Base-by-base conservation (phyloP, 1,140 invertebrate genomes). In the Drosophila takahashii region DNA sequence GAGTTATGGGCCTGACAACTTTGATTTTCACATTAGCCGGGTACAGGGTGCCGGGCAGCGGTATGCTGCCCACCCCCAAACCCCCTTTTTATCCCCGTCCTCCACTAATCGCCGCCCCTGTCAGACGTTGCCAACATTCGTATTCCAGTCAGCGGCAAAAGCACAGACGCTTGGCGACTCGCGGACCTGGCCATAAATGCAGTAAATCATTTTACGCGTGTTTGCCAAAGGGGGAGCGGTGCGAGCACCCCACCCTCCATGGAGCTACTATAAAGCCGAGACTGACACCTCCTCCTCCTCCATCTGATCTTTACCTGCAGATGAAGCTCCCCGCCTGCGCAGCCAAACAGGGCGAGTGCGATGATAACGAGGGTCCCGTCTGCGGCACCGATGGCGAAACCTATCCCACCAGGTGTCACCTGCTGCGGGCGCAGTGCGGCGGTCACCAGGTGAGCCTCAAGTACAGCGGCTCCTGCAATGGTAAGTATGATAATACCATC, bases 341-440 rank as follows among this genome's bases (percentile, higher is more conserved):
- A 27, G 87, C 90, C 58, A 92, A 90, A 61, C 76, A 75, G 44
- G 90, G 90, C 27, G 87, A 92, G 71, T 92, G 92, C 73, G 91
- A 92, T 66, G 90, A 87, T 58, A 86, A 76, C 45, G 90, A 89
- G 87, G 91, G 92, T 54, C 93, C 95, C 8, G 95, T 97, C 32
- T 98, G 97, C 86, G 97, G 96, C 61, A 96, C 96, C 22, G 96
- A 98, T 87, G 95, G 95, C 9, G 92, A 95, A 52, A 97, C 96
- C 39, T 98, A 97, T 93, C 93, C 95, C 11, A 96, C 95, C 61
- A 93, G 95, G 65, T 98, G 97, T 92, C 95, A 96, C 58, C 93
- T 97, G 51, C 93, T 96, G 79, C 94, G 95, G 69, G 95, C 94
- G 41, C 96, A 96, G 84, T 97, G 96, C 92, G 94, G 95, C 75